Evolutionary conservation across 2,888 invertebrate genomes (phyloP).

Genomic region (Himalopsyche japonica): DNA sequence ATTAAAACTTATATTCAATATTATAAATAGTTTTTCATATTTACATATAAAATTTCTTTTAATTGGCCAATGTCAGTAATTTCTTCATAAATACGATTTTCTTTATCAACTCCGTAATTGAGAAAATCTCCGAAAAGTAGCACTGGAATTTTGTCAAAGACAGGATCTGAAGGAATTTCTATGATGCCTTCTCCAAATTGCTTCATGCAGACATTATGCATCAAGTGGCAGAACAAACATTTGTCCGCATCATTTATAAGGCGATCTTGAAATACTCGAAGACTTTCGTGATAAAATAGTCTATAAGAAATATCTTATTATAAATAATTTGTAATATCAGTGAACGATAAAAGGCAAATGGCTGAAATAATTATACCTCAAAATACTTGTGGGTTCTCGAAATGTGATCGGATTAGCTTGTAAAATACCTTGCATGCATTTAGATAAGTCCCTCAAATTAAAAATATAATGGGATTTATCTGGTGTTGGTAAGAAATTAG

Average conservation of each 20-base stretch:
- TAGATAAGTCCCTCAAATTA: constrained; percentile 87
- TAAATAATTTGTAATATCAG: no score
- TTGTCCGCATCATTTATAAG: constrained; percentile 82
- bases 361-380: constrained; percentile 54
- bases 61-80: constrained; percentile 74
- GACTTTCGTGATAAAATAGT: constrained; percentile 89
- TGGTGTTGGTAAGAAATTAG: constrained; percentile 85
- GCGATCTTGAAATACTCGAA: constrained; percentile 90
- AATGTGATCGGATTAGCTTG: constrained; percentile 77
- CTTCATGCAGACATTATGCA: constrained; percentile 68
- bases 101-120: constrained; percentile 70
- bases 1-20: background rate
- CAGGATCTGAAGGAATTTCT: constrained; percentile 61
- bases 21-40: constrained; percentile 28
- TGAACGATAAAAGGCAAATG: background rate
- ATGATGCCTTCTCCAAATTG: constrained; percentile 66
- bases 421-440: constrained; percentile 86
- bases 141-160: constrained; percentile 66
- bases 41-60: constrained; percentile 69
- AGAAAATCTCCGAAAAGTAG: constrained; percentile 86
- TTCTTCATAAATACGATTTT: constrained; percentile 81
- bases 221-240: constrained; percentile 73
- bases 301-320: background rate
- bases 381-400: constrained; percentile 68
- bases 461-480: constrained; percentile 92